These are phyloP conservation scores for Galerucella calmariensis DNA, from an alignment of 2,888 invertebrate genomes.

Conservation along the genomic window DNA sequence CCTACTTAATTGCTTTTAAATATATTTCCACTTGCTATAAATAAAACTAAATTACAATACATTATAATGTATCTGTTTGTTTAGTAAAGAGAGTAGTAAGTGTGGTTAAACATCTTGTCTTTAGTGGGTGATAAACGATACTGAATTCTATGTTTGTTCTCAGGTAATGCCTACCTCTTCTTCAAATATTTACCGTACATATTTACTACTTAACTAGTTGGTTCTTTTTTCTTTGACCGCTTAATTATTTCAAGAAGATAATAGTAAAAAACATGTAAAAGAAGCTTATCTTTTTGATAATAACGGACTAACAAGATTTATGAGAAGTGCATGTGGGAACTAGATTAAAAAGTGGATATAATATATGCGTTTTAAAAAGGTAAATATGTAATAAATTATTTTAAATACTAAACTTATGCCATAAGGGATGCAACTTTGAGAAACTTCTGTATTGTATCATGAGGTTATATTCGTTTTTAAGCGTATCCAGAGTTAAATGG, in stretches of 20 bases:
- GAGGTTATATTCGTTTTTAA: too few species aligned
- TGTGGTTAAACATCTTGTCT: constrained; percentile 53
- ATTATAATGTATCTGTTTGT: constrained; percentile 47
- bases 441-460: too few species aligned
- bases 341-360: neutral
- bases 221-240: constrained; percentile 43
- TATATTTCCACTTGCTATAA: neutral
- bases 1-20: too few species aligned
- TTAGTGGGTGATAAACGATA: constrained; percentile 50
- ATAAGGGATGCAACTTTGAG: too few species aligned
- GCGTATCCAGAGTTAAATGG: too few species aligned
- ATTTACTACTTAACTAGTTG: constrained; percentile 45
- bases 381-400: constrained; percentile 1
- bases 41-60: constrained; percentile 43
- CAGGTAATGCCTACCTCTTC: constrained; percentile 50
- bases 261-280: neutral
- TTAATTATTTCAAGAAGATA: constrained; percentile 46
- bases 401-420: too few species aligned
- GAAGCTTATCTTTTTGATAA: neutral
- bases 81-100: constrained; percentile 57
- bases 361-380: neutral
- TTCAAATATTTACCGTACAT: constrained; percentile 56
- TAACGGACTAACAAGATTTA: neutral
- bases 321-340: neutral
- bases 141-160: constrained; percentile 47